Evolutionary conservation across 2,113 vertebrate species (phyloP).

Genomic region (Elaphurus davidianus): DNA sequence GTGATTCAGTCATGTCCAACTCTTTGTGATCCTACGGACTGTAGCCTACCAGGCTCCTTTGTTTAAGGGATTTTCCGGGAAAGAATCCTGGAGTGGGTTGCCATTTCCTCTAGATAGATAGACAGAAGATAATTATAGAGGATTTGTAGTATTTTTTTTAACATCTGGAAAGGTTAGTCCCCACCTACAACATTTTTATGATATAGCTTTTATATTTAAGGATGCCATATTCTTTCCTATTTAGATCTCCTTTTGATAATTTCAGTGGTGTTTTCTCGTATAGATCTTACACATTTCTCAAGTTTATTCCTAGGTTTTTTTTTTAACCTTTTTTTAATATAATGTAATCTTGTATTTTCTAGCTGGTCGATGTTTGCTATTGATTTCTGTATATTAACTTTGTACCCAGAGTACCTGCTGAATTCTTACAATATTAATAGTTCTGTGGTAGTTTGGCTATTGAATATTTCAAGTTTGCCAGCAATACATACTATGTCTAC

Average conservation of each 20-base stretch:
- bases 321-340: neutral
- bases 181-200: neutral
- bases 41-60: neutral
- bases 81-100: neutral
- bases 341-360: neutral
- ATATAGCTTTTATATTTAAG: neutral
- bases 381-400: neutral
- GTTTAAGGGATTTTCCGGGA: neutral
- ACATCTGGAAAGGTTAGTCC: neutral
- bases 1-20: neutral
- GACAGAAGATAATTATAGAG: neutral
- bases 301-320: neutral
- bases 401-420: neutral
- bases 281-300: neutral
- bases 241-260: neutral
- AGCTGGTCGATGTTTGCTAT: neutral
- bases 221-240: neutral
- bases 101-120: neutral
- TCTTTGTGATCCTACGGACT: neutral
- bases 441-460: neutral
- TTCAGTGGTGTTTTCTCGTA: neutral
- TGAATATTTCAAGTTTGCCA: neutral
- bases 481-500: neutral
- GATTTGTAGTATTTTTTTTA: neutral
- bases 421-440: neutral